phyloP scores from a whole-genome alignment of 2,113 vertebrate species.

The Chloroceryle aenea region DNA sequence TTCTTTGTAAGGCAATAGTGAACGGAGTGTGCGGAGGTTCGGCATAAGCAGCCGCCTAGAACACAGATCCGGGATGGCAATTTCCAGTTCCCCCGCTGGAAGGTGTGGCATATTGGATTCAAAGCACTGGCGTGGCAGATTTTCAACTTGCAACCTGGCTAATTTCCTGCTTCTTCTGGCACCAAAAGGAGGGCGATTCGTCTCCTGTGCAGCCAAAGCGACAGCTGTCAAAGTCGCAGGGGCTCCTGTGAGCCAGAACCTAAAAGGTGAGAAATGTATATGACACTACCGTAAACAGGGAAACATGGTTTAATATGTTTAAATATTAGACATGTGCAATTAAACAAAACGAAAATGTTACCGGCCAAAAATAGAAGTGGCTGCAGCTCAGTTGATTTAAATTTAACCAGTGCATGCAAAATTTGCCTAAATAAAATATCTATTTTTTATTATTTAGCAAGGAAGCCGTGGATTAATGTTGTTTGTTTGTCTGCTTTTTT shows the following conservation, averaged over 20 bases:
- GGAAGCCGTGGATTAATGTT: not conserved
- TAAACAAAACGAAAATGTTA: conserved; percentile 16
- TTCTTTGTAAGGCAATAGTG: conserved; percentile 76
- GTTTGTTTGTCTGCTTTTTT: not conserved
- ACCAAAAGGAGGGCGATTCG: conserved; percentile 80
- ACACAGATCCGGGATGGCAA: conserved; percentile 65
- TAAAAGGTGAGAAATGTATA: conserved; percentile 83
- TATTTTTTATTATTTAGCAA: not conserved
- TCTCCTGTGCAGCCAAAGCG: conserved; percentile 76
- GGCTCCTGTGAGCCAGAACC: conserved; percentile 78
- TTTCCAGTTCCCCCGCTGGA: conserved; percentile 71
- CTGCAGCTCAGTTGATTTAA: not conserved
- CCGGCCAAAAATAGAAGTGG: not conserved
- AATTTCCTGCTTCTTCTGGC: conserved; percentile 86
- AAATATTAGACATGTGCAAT: conserved; percentile 59
- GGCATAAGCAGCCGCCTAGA: conserved; percentile 64
- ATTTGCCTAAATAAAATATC: conserved; percentile 27
- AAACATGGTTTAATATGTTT: conserved; percentile 32
- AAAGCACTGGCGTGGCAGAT: conserved; percentile 74
- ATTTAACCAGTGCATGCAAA: conserved; percentile 41
- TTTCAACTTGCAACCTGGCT: conserved; percentile 83
- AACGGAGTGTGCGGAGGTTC: conserved; percentile 68
- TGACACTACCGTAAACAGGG: conserved; percentile 69
- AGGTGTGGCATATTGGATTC: conserved; percentile 81
- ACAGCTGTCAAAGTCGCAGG: conserved; percentile 85